A percentile compares a stretch with the other conserved stretches of the same genome.
Evolutionary conservation across 2,888 invertebrate genomes (phyloP).

Genomic region (Villa cingulata): DNA sequence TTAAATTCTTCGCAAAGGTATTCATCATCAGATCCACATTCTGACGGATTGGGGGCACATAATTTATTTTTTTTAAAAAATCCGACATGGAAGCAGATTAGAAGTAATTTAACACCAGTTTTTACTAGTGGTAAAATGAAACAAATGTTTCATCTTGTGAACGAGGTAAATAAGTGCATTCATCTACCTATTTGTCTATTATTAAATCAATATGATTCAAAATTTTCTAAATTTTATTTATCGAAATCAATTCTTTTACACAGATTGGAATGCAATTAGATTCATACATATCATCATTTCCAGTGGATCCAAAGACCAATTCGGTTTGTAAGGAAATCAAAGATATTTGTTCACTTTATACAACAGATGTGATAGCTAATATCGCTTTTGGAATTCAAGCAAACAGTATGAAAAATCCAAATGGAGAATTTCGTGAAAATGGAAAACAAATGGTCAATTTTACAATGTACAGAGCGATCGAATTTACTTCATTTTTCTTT

Average conservation of each 20-base stretch:
- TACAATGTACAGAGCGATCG: conserved; percentile 19
- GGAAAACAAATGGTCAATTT: conserved; percentile 22
- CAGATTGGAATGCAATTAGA: conserved; percentile 27
- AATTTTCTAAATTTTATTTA: background rate
- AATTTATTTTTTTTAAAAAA: conserved; percentile 37
- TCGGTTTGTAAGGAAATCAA: conserved; percentile 4
- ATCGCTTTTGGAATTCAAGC: conserved; percentile 31
- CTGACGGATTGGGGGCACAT: conserved; percentile 31
- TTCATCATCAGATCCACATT: conserved; percentile 22
- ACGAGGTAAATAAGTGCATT: conserved; percentile 19
- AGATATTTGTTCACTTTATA: conserved; percentile 24
- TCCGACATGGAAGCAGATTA: conserved; percentile 34
- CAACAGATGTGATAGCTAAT: conserved; percentile 30
- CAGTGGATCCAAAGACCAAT: conserved; percentile 2
- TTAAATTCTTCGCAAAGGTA: conserved; percentile 16
- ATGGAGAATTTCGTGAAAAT: conserved; percentile 25
- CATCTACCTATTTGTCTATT: no score
- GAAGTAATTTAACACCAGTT: conserved; percentile 36
- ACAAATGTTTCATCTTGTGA: conserved; percentile 30
- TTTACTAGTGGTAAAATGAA: conserved; percentile 36
- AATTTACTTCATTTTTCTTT: conserved; percentile 27
- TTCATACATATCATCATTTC: conserved; percentile 2
- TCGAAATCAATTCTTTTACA: conserved; percentile 8
- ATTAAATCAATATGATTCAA: no score
- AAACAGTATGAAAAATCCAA: conserved; percentile 26